Conservation (phyloP, 2,888 invertebrate species). For the Drosophila differens region DNA sequence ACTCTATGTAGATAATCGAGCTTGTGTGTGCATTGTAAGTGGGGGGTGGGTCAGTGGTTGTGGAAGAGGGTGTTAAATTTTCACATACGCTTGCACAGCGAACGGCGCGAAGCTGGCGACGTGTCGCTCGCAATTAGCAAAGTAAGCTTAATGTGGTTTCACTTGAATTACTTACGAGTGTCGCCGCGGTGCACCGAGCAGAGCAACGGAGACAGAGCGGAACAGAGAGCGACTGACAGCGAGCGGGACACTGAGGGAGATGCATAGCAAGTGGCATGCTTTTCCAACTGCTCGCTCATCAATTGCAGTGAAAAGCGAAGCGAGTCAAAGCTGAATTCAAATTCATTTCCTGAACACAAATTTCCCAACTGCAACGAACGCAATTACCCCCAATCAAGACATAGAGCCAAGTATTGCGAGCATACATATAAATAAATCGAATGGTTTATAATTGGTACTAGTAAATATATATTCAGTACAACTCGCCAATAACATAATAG, state of each 20-base stretch:
- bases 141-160: slow-evolving; percentile 83
- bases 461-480: background rate
- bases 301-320: slow-evolving; percentile 1
- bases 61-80: slow-evolving; percentile 28
- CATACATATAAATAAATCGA: background rate
- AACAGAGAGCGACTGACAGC: background rate
- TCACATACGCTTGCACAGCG: slow-evolving; percentile 40
- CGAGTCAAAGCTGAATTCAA: slow-evolving; percentile 54
- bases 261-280: slow-evolving; percentile 21
- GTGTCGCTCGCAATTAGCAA: slow-evolving; percentile 84
- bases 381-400: slow-evolving; percentile 28
- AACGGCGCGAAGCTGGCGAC: slow-evolving; percentile 54
- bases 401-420: background rate
- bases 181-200: slow-evolving; percentile 50
- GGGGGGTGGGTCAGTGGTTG: background rate
- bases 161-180: slow-evolving; percentile 81
- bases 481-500: background rate
- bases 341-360: slow-evolving; percentile 69
- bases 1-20: slow-evolving; percentile 70
- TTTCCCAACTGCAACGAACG: slow-evolving; percentile 54
- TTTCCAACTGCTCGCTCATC: background rate
- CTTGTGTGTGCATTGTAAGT: background rate
- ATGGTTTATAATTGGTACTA: background rate
- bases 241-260: background rate
- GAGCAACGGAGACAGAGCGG: background rate